Evolutionary conservation across 2,888 invertebrate genomes (phyloP).

Genomic region (Stegana nigrithorax): DNA sequence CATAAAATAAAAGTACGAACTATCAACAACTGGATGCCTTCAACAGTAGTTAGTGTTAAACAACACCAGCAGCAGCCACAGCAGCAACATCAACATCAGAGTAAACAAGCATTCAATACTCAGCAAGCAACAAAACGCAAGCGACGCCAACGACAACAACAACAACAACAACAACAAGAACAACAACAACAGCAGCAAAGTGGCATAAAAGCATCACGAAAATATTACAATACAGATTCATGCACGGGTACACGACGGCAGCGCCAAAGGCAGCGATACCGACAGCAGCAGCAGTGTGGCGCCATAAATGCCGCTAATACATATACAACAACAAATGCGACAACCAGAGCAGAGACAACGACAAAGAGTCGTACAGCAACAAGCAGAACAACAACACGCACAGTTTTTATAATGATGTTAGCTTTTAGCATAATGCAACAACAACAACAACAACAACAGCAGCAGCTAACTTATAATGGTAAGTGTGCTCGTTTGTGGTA

Average conservation of each 20-base stretch:
- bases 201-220: conserved; percentile 25
- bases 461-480: conserved; percentile 38
- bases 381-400: conserved; percentile 1
- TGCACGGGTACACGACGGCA: conserved; percentile 34
- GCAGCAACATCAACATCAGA: conserved; percentile 24
- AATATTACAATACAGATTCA: conserved; percentile 42
- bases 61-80: conserved; percentile 31
- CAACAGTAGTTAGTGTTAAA: conserved; percentile 44
- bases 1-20: conserved; percentile 32
- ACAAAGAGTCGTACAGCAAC: neutral
- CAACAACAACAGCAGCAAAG: conserved; percentile 1
- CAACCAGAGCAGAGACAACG: neutral
- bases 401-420: conserved; percentile 49
- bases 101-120: no score
- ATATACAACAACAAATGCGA: neutral
- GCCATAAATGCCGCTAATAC: conserved; percentile 4
- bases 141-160: conserved; percentile 31
- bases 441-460: conserved; percentile 25
- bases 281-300: conserved; percentile 24
- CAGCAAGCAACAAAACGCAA: conserved; percentile 31
- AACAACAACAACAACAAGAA: conserved; percentile 20
- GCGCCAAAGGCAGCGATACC: conserved; percentile 24
- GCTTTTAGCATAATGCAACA: conserved; percentile 48
- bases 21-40: conserved; percentile 47
- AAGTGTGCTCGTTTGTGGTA: conserved; percentile 39